A percentile compares a stretch with the other conserved stretches of the same genome.
These are phyloP conservation scores for Myrmophylax atrothorax DNA, from an alignment of 2,113 vertebrate genomes.

Conservation along the genomic window DNA sequence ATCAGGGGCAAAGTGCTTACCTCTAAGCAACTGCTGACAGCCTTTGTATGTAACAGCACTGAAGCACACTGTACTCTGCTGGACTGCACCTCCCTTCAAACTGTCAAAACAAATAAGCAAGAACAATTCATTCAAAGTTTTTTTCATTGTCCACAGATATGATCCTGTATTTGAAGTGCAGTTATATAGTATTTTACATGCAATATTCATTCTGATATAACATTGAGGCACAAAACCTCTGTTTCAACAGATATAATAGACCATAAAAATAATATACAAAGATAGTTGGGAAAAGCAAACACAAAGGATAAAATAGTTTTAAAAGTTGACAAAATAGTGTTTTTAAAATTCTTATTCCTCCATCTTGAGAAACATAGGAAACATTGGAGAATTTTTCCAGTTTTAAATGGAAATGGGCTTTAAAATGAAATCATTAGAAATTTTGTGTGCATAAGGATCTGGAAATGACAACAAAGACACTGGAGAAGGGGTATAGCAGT, in stretches of 20 bases:
- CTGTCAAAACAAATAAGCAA: background rate
- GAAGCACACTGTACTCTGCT: background rate
- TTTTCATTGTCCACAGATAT: background rate
- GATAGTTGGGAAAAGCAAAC: background rate
- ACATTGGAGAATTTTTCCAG: background rate
- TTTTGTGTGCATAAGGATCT: background rate
- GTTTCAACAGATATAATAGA: background rate
- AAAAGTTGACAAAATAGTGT: background rate
- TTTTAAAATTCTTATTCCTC: background rate
- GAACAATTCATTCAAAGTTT: rapidly evolving
- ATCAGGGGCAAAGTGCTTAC: background rate
- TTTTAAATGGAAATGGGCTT: background rate
- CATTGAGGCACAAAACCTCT: background rate
- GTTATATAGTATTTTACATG: background rate
- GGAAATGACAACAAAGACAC: background rate
- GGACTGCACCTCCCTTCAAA: background rate
- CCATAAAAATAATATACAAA: background rate
- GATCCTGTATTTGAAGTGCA: background rate
- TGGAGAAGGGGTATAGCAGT: background rate
- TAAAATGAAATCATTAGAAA: background rate
- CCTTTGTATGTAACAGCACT: background rate
- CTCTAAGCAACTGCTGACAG: background rate
- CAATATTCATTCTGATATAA: background rate
- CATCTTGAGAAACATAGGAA: background rate
- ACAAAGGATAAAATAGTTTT: background rate